Evolutionary conservation across 1,140 invertebrate species (phyloP), one percentile per base, ranked within the genome.

Genomic region (Penaeus vannamei): DNA sequence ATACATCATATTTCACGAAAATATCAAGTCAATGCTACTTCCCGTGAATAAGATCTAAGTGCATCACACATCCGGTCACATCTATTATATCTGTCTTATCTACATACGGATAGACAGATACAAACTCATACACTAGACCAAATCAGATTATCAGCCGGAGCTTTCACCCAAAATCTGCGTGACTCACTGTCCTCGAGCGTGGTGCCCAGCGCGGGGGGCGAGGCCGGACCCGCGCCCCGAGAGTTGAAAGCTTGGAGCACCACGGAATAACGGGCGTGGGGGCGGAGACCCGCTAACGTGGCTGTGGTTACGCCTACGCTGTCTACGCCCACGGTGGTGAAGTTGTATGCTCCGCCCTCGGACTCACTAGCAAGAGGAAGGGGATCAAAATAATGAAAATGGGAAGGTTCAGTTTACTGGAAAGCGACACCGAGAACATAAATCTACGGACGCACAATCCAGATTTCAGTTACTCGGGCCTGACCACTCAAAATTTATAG

Each of bases 231-330:
- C 1, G 96, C 95, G 22, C 98, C 98, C 91, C 98, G 96, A 93
- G 97, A 97, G 93, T 99, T 99, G 92, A 98, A 99, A 0, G 98
- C 97, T 94, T 98, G 97, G 26, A 98, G 97, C 10, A 98, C 97
- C 1, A 99, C 96, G 4, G 97, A 96, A 93, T 99, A 99, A 46
- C 92, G 91, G n/a, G 93, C 93, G 76, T 92, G 92, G 10, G 93
- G 92, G 59, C 87, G 86, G 22, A 93, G 89, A 64, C 92, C 91
- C 19, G 76, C 32, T 64, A 91, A 29, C 1, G 85, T 89, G 53
- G 87, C 86, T 1, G 85, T 88, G 7, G 90, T 91, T 32, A 84
- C 83, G 26, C 87, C 85, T 23, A 85, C 72, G 20, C 94, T 88
- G 93, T 92, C 14, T 89, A 90, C 91, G 93, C 85, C 85, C 60